These are phyloP conservation scores for Craseonycteris thonglongyai DNA, from an alignment of 2,113 vertebrate genomes.

Conservation along the genomic window DNA sequence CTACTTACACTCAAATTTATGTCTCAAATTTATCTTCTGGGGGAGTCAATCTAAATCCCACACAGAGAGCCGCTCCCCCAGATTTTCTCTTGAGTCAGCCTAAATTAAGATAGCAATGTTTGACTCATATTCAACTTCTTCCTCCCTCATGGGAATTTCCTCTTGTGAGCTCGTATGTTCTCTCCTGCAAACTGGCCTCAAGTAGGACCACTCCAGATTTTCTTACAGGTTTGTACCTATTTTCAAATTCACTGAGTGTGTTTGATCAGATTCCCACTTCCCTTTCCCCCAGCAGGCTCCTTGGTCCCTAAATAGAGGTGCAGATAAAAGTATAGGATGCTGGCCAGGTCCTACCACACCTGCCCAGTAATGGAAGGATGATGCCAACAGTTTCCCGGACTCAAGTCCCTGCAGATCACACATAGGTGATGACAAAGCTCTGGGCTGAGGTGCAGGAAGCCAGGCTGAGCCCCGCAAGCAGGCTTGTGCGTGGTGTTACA, in stretches of 20 bases:
- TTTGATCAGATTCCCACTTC: neutral
- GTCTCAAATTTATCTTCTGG: neutral
- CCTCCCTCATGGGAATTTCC: neutral
- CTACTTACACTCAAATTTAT: neutral
- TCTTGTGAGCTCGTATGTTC: neutral
- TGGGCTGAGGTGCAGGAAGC: neutral
- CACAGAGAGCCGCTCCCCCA: too few relatives aligned
- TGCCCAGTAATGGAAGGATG: neutral
- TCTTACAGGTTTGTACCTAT: neutral
- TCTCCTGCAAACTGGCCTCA: neutral
- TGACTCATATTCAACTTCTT: neutral
- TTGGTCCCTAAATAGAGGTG: neutral
- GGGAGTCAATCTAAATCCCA: neutral
- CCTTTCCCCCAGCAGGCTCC: neutral
- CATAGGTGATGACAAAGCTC: fast-evolving
- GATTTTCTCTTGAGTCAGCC: neutral
- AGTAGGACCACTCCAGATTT: fast-evolving
- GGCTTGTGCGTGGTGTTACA: neutral
- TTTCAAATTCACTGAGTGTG: neutral
- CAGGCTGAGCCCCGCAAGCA: fast-evolving
- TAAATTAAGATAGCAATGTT: neutral
- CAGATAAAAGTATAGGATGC: neutral
- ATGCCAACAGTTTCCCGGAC: fast-evolving
- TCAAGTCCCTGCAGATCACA: neutral
- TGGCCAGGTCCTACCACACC: fast-evolving